These are phyloP conservation scores for Oncorhynchus tshawytscha DNA, from an alignment of 2,113 vertebrate genomes.

Conservation along the genomic window DNA sequence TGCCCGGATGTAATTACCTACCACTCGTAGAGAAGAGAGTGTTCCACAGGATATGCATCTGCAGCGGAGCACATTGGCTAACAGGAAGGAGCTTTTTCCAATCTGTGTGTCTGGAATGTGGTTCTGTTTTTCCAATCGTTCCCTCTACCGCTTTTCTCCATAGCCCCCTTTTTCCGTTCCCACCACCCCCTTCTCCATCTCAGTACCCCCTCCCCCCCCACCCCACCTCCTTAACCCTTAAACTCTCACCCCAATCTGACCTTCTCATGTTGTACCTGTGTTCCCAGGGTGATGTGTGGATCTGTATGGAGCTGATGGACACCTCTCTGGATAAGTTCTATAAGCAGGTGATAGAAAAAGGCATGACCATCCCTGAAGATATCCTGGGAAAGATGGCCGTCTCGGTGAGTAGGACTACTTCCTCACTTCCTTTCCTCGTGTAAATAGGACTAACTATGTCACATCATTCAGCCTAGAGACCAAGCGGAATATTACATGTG, in stretches of 20 bases:
- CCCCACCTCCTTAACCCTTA: neutral
- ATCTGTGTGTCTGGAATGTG: slow-evolving; percentile 24
- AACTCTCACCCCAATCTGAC: neutral
- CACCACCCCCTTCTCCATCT: neutral
- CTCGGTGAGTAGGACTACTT: slow-evolving; percentile 78
- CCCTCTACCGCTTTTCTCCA: neutral
- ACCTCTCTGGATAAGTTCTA: slow-evolving; percentile 98
- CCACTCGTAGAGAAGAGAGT: slow-evolving; percentile 22
- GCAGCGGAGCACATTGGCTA: neutral
- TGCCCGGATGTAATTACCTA: slow-evolving; percentile 31
- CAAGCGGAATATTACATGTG: too few relatives aligned
- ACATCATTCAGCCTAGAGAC: too few relatives aligned
- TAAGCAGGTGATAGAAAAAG: slow-evolving; percentile 94
- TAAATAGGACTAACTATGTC: too few relatives aligned
- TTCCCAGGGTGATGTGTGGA: slow-evolving; percentile 93
- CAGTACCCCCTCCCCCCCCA: neutral
- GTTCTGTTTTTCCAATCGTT: neutral
- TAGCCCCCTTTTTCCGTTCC: too few relatives aligned
- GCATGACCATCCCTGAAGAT: slow-evolving; percentile 89
- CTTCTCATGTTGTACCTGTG: neutral
- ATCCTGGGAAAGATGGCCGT: slow-evolving; percentile 95
- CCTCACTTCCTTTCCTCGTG: too few relatives aligned
- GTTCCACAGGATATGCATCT: slow-evolving; percentile 55
- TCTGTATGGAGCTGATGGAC: slow-evolving; percentile 99
- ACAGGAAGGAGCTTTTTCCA: too few relatives aligned